Evolutionary conservation across 2,888 invertebrate species (phyloP).

Genomic region (Sinohyriopsis cumingii): DNA sequence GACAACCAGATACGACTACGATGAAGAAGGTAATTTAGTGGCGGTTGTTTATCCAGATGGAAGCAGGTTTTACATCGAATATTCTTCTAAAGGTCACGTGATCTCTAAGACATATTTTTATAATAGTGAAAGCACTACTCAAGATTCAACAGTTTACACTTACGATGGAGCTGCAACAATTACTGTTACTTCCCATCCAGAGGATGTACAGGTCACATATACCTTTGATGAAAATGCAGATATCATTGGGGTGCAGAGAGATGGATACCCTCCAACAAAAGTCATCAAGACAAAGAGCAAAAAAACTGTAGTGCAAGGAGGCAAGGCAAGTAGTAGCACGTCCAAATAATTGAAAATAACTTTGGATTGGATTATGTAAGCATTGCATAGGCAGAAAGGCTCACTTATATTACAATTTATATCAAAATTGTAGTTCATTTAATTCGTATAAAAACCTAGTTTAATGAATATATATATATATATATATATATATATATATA

Average conservation of each 20-base stretch:
- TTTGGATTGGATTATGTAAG: no score
- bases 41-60: neutral
- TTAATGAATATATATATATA: no score
- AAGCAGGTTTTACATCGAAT: neutral
- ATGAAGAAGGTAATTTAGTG: neutral
- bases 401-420: no score
- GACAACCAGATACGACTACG: conserved; percentile 1
- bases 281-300: conserved; percentile 4
- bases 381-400: no score
- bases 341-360: no score
- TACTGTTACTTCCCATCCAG: neutral
- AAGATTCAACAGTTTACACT: neutral
- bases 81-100: neutral
- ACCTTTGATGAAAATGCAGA: conserved; percentile 14
- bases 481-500: no score
- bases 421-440: no score
- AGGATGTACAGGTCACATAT: neutral
- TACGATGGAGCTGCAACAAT: conserved; percentile 1
- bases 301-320: no score
- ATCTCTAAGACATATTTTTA: neutral
- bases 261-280: conserved; percentile 6
- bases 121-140: neutral
- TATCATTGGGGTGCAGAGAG: conserved; percentile 1
- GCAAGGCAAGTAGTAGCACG: no score
- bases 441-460: no score